These are phyloP conservation scores for Beris morrisii DNA, from an alignment of 2,888 invertebrate genomes.

Conservation along the genomic window DNA sequence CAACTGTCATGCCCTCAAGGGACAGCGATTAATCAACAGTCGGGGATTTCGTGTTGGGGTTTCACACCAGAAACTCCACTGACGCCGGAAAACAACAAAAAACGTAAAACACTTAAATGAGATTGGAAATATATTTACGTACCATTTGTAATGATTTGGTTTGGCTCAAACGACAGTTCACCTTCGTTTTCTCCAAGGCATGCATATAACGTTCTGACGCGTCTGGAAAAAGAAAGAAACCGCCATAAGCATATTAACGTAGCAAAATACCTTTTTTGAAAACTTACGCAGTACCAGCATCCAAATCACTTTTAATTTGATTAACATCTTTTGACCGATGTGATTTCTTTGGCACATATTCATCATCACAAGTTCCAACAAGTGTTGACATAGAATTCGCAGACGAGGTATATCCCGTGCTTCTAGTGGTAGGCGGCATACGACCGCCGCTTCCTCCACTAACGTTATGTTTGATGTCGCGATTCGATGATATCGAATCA, in stretches of 20 bases:
- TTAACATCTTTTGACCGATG: conserved; percentile 60
- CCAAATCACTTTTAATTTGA: conserved; percentile 54
- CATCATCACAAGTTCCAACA: conserved; percentile 36
- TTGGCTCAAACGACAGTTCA: conserved; percentile 96
- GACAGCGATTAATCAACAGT: too few species aligned
- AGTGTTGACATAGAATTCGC: conserved; percentile 39
- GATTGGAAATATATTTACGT: conserved; percentile 37
- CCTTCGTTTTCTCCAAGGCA: conserved; percentile 96
- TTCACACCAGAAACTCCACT: too few species aligned
- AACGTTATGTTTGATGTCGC: conserved; percentile 53
- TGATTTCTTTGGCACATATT: conserved; percentile 60
- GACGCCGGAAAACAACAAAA: too few species aligned
- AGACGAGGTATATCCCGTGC: conserved; percentile 20
- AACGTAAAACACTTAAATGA: too few species aligned
- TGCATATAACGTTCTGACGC: conserved; percentile 92
- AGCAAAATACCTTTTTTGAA: background rate
- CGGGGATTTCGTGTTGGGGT: too few species aligned
- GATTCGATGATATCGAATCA: conserved; percentile 65
- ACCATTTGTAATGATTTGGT: conserved; percentile 98
- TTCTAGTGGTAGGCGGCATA: conserved; percentile 32
- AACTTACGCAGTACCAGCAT: conserved; percentile 54
- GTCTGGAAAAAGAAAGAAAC: conserved; percentile 57
- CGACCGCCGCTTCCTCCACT: conserved; percentile 38
- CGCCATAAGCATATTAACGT: conserved; percentile 5
- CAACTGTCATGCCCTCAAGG: too few species aligned